phyloP scores from a whole-genome alignment of 2,888 invertebrate genomes.

The Frankliniella fusca region DNA sequence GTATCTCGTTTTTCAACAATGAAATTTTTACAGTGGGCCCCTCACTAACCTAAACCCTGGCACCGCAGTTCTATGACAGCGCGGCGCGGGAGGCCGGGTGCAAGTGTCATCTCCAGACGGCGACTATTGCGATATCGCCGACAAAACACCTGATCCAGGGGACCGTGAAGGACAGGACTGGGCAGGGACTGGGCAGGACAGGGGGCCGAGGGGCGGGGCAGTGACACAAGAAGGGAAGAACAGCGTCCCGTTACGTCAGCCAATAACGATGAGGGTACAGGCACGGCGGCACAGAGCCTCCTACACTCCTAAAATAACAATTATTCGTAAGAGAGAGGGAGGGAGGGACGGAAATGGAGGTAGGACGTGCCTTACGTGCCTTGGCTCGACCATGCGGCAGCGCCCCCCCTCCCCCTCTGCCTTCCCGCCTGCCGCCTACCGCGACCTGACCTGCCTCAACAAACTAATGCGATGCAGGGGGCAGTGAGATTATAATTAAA shows the following conservation, averaged over 20 bases:
- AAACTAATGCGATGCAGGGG: no score
- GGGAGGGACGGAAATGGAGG: neutral
- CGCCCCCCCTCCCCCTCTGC: neutral
- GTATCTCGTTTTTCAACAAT: no score
- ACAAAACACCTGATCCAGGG: neutral
- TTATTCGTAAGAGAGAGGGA: neutral
- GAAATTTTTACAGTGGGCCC: no score
- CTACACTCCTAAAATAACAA: neutral
- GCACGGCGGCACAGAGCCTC: no score
- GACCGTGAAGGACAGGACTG: constrained; percentile 2
- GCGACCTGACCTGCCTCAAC: no score
- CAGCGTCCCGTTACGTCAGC: neutral
- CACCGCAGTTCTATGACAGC: neutral
- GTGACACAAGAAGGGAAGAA: neutral
- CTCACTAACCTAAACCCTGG: neutral
- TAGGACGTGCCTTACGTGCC: neutral
- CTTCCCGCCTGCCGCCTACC: neutral
- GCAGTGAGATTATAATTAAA: no score
- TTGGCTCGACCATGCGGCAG: neutral
- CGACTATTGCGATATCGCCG: neutral
- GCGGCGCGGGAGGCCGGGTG: neutral
- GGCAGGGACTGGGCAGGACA: no score
- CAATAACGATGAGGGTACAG: neutral
- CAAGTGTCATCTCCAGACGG: neutral
- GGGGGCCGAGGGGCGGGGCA: neutral